These are phyloP conservation scores for Gonocerus acuteangulatus DNA, from an alignment of 2,888 invertebrate genomes.

Conservation along the genomic window DNA sequence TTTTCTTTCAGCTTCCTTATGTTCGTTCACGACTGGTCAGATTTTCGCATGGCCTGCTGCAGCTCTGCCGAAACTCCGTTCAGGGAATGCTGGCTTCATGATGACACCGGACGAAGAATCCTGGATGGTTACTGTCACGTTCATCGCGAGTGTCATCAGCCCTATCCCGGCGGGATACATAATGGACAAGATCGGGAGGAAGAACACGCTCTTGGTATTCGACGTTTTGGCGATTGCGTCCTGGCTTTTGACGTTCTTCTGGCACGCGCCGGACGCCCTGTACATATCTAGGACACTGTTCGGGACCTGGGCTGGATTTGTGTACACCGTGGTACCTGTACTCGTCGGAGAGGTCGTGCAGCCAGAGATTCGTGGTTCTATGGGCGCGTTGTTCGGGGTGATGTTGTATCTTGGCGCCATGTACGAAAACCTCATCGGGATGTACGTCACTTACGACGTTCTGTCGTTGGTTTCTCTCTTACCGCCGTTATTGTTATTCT, in stretches of 20 bases:
- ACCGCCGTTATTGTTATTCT: constrained; percentile 47
- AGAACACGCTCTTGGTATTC: constrained; percentile 48
- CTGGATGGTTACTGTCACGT: constrained; percentile 36
- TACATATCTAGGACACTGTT: constrained; percentile 34
- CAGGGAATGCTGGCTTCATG: constrained; percentile 28
- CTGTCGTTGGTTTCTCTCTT: constrained; percentile 43
- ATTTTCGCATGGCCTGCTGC: constrained; percentile 36
- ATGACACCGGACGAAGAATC: constrained; percentile 29
- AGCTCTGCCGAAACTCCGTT: constrained; percentile 32
- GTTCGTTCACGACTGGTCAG: constrained; percentile 25
- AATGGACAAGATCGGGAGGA: constrained; percentile 52
- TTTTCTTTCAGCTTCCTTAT: constrained; percentile 24
- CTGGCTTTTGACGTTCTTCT: constrained; percentile 42
- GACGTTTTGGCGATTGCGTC: constrained; percentile 52
- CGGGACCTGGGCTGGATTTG: constrained; percentile 38
- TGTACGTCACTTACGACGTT: constrained; percentile 42
- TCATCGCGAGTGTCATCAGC: constrained; percentile 36
- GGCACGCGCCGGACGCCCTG: constrained; percentile 28
- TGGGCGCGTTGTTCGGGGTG: constrained; percentile 36
- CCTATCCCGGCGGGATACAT: constrained; percentile 47
- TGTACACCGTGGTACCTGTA: constrained; percentile 38
- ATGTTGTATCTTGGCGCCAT: constrained; percentile 38
- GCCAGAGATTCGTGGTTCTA: constrained; percentile 35
- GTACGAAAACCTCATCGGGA: constrained; percentile 35
- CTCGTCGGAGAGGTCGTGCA: constrained; percentile 39